Conservation (phyloP, 1,140 invertebrate genomes). For the Platorchestia sp. region DNA sequence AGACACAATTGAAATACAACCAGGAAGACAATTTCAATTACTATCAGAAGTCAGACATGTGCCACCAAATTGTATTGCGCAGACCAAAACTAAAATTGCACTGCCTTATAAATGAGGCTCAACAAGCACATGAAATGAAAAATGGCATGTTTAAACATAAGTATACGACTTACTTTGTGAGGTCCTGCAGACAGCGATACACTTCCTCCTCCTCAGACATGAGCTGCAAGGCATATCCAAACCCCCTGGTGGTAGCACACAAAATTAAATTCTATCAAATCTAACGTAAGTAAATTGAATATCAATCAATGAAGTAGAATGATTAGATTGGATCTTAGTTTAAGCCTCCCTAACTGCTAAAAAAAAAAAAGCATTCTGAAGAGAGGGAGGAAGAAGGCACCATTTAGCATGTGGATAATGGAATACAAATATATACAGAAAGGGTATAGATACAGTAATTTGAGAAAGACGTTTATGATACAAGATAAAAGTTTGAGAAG, state of each 20-base stretch:
- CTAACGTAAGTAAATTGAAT: not conserved
- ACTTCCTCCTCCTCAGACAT: not conserved
- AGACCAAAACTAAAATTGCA: not conserved
- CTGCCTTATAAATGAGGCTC: not conserved
- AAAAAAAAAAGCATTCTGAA: no score
- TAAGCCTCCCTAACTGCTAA: not conserved
- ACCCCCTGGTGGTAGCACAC: slow-evolving; percentile 67
- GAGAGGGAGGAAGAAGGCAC: no score
- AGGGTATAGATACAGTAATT: no score
- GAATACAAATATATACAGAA: no score
- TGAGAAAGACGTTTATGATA: no score
- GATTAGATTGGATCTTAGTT: no score
- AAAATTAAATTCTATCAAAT: not conserved
- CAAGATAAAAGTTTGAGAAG: no score
- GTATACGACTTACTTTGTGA: not conserved
- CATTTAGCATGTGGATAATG: no score
- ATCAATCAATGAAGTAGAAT: not conserved
- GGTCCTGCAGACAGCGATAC: slow-evolving; percentile 15
- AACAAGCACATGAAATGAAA: not conserved
- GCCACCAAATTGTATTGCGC: not conserved
- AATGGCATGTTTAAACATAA: not conserved
- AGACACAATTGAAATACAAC: not conserved
- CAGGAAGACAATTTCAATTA: not conserved
- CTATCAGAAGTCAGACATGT: not conserved
- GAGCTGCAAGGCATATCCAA: not conserved